Evolutionary conservation across 2,888 invertebrate species (phyloP).

Genomic region (Caenorhabditis angaria): DNA sequence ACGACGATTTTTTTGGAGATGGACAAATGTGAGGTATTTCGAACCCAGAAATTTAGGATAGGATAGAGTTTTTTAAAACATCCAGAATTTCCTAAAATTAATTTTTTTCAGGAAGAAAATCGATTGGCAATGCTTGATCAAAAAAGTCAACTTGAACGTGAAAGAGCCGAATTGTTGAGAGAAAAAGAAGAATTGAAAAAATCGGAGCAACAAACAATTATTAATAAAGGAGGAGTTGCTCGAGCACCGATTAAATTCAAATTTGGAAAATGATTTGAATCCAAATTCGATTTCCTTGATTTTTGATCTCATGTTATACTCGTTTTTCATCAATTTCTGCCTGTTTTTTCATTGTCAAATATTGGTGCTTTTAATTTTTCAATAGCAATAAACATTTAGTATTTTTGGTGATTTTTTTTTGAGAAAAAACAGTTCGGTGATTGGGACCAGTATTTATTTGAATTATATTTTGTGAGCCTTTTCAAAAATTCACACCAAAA

Average conservation of each 20-base stretch:
- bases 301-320: background rate
- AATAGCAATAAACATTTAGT: too few relatives aligned
- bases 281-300: background rate
- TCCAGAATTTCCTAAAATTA: background rate
- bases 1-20: background rate
- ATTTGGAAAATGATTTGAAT: slow-evolving; percentile 43
- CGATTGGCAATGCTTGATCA: slow-evolving; percentile 68
- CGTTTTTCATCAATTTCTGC: slow-evolving; percentile 11
- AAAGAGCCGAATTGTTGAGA: slow-evolving; percentile 57
- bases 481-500: too few relatives aligned
- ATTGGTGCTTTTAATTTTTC: background rate
- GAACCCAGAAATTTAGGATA: background rate
- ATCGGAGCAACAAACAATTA: slow-evolving; percentile 66
- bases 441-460: too few relatives aligned
- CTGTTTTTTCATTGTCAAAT: slow-evolving; percentile 2
- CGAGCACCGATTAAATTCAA: slow-evolving; percentile 66
- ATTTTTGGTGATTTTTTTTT: too few relatives aligned
- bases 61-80: background rate
- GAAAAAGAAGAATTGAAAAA: slow-evolving; percentile 58
- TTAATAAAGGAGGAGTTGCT: slow-evolving; percentile 65
- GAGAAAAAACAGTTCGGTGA: too few relatives aligned
- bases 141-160: slow-evolving; percentile 63
- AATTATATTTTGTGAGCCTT: too few relatives aligned
- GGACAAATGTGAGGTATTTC: slow-evolving; percentile 5
- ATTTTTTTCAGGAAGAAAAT: slow-evolving; percentile 66